Base-by-base conservation (phyloP, 2,113 vertebrate species). In the Ammodytes marinus region DNA sequence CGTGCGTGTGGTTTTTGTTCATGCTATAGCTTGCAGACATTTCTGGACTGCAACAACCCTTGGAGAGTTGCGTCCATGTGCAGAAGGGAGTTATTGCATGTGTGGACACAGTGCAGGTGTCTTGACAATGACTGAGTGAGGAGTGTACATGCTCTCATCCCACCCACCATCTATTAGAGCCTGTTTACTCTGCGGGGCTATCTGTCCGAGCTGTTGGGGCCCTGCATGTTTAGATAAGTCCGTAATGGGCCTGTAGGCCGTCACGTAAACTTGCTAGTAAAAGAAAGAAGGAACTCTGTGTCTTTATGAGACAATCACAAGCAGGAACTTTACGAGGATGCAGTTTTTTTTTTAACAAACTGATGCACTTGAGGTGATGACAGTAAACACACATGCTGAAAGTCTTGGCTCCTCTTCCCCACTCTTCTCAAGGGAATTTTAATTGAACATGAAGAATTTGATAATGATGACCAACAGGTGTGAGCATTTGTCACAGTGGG, bases 81-180 rank as follows among this genome's bases (percentile, higher is more conserved):
- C 53, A 50, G 66, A n/a, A 55, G 50, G 40, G 63, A 64, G 61
- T 66, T 17, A 45, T 35, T 49, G 40, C 11, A 37, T 74, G 49
- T 74, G 49, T 80, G 65, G 55, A 82, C 58, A 52, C 19, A 10
- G 47, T 72, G 82, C 82, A 87, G 86, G 53, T 87, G 86, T 65
- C 64, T 64, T 42, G 72, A 79, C 74, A 79, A 17, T 60, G 74
- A 80, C 60, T 42, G 60, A 75, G 63, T 40, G 54, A 73, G 40
- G 54, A 73, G 40, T 57, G 49, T 49, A 69, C 43, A 53, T 66
- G 37, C 43, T 73, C 39, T 69, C 61, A 72, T 84, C 64, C 75
- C 80, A 39, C 70, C 74, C 58, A 69, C 74, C 72, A 55, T 82
- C 43, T 40, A 15, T 79, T 70, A 52, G n/a, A 50, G 4, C 45